Percentiles rank a stretch among this genome's conserved stretches.
These are phyloP conservation scores for Spodoptera litura DNA, from an alignment of 1,140 invertebrate genomes.

Conservation along the genomic window DNA sequence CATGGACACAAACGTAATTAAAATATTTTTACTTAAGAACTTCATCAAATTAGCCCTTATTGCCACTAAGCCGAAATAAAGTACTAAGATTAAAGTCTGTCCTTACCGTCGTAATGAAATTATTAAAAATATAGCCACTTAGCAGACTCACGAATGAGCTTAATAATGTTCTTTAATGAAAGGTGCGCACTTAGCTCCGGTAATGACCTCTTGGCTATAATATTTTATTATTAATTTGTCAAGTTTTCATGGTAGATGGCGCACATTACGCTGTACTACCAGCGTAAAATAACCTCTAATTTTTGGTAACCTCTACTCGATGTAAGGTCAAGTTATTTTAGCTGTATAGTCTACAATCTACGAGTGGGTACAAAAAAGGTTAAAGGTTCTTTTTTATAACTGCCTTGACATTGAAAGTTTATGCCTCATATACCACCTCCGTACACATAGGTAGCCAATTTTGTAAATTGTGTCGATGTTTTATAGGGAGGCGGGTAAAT, in stretches of 20 bases:
- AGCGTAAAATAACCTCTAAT: too few relatives aligned
- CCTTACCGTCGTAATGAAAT: conserved; percentile 10
- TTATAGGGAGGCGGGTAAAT: background rate
- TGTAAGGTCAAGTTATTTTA: too few relatives aligned
- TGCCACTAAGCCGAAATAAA: background rate
- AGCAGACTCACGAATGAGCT: background rate
- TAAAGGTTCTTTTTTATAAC: conserved; percentile 10
- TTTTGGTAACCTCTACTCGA: too few relatives aligned
- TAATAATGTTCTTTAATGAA: conserved; percentile 16
- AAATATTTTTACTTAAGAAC: background rate
- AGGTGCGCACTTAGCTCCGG: background rate
- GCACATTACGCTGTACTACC: background rate
- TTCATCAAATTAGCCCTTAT: background rate
- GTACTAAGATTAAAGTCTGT: conserved; percentile 14
- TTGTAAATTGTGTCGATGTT: conserved; percentile 3
- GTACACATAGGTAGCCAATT: too few relatives aligned
- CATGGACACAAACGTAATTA: background rate
- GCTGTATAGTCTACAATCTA: too few relatives aligned
- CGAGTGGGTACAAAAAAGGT: conserved; percentile 5
- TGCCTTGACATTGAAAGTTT: conserved; percentile 17
- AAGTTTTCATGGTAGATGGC: background rate
- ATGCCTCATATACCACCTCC: background rate
- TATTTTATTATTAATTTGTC: conserved; percentile 25
- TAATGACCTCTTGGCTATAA: conserved; percentile 12
- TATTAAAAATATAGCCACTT: conserved; percentile 28